Evolutionary conservation across 2,888 invertebrate species (phyloP).

Genomic region (Lepeophtheirus nordmannii): DNA sequence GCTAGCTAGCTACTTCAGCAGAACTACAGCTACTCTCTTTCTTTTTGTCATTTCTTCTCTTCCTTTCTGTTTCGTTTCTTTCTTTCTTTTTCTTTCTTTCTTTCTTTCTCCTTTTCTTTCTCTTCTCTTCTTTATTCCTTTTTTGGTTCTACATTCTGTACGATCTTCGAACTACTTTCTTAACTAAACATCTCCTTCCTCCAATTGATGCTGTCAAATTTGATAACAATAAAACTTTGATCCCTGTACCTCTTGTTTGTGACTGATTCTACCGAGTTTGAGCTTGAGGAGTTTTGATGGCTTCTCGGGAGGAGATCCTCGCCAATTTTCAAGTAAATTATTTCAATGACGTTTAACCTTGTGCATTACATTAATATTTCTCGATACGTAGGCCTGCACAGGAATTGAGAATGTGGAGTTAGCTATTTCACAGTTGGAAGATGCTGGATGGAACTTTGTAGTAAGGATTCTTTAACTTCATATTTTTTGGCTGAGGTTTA

Average conservation of each 20-base stretch:
- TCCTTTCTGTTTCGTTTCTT: background rate
- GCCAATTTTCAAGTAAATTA: constrained; percentile 22
- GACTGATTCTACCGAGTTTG: too few species aligned
- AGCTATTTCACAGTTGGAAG: constrained; percentile 20
- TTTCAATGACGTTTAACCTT: background rate
- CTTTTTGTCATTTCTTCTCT: too few species aligned
- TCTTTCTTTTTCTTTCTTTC: background rate
- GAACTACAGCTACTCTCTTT: too few species aligned
- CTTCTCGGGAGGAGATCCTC: constrained; percentile 20
- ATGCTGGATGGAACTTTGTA: constrained; percentile 10
- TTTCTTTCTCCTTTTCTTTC: background rate
- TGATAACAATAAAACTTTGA: too few species aligned
- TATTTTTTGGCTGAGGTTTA: background rate
- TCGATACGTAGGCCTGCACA: constrained; percentile 12
- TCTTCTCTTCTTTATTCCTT: background rate
- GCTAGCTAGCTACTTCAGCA: too few species aligned
- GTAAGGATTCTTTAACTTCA: constrained; percentile 1
- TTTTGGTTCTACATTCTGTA: background rate
- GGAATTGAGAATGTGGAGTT: constrained; percentile 22
- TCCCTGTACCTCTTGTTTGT: too few species aligned
- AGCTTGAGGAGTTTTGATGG: background rate
- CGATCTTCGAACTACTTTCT: too few species aligned
- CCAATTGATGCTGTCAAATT: too few species aligned
- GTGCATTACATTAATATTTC: background rate
- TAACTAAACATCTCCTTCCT: too few species aligned